Evolutionary conservation across 92 coral and sea anemone genomes (phyloP).

Genomic region (Anthopleura xanthogrammica): DNA sequence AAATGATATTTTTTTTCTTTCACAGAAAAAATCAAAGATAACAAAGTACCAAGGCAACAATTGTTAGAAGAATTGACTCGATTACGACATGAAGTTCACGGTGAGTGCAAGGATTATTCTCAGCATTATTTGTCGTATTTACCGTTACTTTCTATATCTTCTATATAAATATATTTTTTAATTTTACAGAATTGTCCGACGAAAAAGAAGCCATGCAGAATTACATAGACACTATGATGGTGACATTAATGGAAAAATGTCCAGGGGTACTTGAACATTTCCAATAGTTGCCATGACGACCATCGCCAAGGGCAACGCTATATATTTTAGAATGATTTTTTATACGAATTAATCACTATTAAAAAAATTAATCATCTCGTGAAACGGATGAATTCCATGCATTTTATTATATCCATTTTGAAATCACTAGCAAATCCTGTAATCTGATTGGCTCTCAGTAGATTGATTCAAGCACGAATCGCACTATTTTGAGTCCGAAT

Average conservation of each 20-base stretch:
- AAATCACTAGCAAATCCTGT: no score
- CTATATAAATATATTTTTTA: neutral
- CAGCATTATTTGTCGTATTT: no score
- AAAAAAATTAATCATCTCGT: neutral
- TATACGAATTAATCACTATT: neutral
- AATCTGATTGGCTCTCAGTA: no score
- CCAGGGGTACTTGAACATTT: constrained; percentile 85
- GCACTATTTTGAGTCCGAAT: no score
- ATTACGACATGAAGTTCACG: constrained; percentile 58
- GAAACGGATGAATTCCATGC: no score
- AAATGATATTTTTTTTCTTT: neutral
- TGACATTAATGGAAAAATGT: constrained; percentile 79
- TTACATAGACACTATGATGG: constrained; percentile 84
- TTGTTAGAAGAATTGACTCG: constrained; percentile 73
- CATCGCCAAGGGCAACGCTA: neutral
- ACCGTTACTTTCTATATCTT: no score
- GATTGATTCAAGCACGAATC: no score
- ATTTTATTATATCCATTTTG: no score
- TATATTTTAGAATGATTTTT: neutral
- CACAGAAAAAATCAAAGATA: constrained; percentile 50
- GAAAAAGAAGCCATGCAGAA: constrained; percentile 81
- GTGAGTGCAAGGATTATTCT: constrained; percentile 35
- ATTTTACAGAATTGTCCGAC: constrained; percentile 57
- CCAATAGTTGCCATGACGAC: neutral
- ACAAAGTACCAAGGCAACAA: constrained; percentile 68